Conservation (phyloP, 2,888 invertebrate species). For the Rapana venosa region DNA sequence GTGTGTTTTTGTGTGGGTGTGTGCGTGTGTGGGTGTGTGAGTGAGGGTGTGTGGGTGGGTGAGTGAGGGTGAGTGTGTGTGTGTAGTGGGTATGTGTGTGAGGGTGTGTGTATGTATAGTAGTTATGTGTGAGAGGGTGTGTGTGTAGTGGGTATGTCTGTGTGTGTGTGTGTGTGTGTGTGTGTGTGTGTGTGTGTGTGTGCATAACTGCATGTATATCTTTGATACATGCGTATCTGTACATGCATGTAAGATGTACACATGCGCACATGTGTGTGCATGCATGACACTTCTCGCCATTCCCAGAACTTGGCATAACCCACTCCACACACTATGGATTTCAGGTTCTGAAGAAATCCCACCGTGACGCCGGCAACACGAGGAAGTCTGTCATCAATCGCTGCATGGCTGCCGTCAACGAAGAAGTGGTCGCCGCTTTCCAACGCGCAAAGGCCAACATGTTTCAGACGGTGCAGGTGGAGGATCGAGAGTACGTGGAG, state of each 20-base stretch:
- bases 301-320: too few relatives aligned
- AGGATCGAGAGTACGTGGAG: constrained; percentile 34
- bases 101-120: neutral
- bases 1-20: constrained; percentile 52
- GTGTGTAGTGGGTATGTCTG: neutral
- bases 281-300: too few relatives aligned
- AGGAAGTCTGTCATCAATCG: constrained; percentile 55
- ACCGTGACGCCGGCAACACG: constrained; percentile 66
- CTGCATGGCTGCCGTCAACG: constrained; percentile 58
- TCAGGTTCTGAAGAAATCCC: constrained; percentile 75
- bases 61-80: neutral
- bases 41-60: neutral
- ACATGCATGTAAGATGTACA: too few relatives aligned
- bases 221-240: too few relatives aligned
- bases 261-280: neutral
- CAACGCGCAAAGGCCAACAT: constrained; percentile 64
- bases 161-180: neutral
- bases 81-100: neutral
- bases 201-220: too few relatives aligned
- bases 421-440: constrained; percentile 62
- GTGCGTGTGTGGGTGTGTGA: neutral
- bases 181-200: neutral
- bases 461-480: constrained; percentile 56
- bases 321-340: neutral
- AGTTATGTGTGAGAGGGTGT: too few relatives aligned